These are phyloP conservation scores for Squalus acanthias DNA, from an alignment of 2,797 vertebrate species.

Conservation along the genomic window DNA sequence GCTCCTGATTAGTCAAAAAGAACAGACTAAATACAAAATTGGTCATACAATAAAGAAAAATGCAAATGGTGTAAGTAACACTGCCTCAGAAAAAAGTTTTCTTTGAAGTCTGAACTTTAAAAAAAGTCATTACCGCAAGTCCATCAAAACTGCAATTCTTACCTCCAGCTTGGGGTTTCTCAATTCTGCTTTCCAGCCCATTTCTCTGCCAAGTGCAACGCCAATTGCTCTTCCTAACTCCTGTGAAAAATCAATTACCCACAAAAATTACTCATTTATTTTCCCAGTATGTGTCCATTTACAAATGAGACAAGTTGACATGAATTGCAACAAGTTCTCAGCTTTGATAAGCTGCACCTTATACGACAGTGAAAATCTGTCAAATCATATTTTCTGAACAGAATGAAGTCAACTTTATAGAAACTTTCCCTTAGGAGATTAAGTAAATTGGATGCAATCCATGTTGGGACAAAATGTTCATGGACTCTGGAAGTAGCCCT, in stretches of 20 bases:
- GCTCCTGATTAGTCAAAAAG: background rate
- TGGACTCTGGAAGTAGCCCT: background rate
- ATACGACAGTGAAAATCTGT: background rate
- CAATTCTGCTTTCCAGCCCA: constrained; percentile 76
- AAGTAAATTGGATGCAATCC: background rate
- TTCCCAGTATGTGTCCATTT: background rate
- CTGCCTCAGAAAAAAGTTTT: background rate
- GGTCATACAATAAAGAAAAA: background rate
- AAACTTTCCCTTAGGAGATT: background rate
- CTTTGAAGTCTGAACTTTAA: background rate
- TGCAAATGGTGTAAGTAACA: background rate
- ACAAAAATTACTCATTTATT: background rate
- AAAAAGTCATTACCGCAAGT: background rate
- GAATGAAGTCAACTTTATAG: background rate
- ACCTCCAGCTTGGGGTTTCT: constrained; percentile 79
- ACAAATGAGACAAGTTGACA: background rate
- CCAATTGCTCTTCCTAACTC: constrained; percentile 73
- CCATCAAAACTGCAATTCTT: constrained; percentile 27
- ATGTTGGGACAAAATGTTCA: background rate
- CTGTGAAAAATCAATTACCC: constrained; percentile 52
- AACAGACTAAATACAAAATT: background rate
- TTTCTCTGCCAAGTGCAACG: constrained; percentile 61
- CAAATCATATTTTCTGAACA: background rate
- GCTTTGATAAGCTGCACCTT: background rate
- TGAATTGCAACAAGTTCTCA: background rate